Evolutionary conservation across 2,113 vertebrate genomes (phyloP).

Genomic region (Hypanus sabinus): DNA sequence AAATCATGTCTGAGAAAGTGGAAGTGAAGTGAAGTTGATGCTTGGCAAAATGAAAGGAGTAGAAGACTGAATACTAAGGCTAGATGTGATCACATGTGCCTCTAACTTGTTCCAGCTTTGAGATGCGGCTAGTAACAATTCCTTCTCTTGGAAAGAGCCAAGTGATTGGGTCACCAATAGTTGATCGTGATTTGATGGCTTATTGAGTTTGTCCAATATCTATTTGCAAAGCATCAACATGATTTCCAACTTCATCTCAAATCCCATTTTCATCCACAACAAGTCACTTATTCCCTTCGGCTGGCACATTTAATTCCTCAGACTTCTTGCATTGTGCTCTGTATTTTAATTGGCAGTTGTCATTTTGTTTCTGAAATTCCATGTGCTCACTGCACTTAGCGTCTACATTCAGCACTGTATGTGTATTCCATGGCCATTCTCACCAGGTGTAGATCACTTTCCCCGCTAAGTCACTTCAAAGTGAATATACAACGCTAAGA

Average conservation of each 20-base stretch:
- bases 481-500: too few species aligned
- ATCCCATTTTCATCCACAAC: background rate
- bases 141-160: too few species aligned
- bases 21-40: too few species aligned
- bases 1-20: too few species aligned
- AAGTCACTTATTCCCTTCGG: background rate
- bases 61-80: too few species aligned
- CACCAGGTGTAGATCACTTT: background rate
- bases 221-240: background rate
- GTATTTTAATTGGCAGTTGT: background rate
- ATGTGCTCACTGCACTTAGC: background rate
- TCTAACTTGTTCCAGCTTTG: too few species aligned
- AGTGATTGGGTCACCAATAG: too few species aligned
- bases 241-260: too few species aligned
- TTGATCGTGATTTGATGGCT: too few species aligned
- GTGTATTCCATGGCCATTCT: background rate
- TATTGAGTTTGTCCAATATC: background rate
- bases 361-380: background rate
- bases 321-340: background rate
- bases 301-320: background rate
- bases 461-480: background rate
- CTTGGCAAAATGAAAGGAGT: too few species aligned
- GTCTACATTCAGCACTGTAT: background rate
- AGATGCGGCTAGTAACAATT: too few species aligned
- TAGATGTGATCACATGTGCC: too few species aligned